A percentile compares a stretch with the other conserved stretches of the same genome.
These are phyloP conservation scores for Peromyscus eremicus DNA, from an alignment of 2,797 vertebrate genomes.

Conservation along the genomic window DNA sequence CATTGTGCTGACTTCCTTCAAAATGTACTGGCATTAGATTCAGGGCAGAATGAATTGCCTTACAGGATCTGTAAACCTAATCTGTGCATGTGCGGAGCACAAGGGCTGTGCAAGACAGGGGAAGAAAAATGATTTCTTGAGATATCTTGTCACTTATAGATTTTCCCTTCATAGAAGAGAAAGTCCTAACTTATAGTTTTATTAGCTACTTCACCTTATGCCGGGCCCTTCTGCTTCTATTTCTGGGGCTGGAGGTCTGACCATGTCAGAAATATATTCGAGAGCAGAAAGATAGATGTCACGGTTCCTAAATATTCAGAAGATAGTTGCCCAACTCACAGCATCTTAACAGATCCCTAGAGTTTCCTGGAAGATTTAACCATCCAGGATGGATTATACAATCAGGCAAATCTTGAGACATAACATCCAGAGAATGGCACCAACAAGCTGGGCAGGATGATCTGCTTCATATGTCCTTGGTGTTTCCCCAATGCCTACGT, in stretches of 20 bases:
- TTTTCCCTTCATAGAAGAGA: conserved; percentile 74
- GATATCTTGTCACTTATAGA: conserved; percentile 78
- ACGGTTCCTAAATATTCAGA: conserved; percentile 75
- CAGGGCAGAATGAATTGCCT: conserved; percentile 86
- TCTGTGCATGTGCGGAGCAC: conserved; percentile 83
- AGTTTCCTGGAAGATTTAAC: conserved; percentile 62
- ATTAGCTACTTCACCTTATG: conserved; percentile 71
- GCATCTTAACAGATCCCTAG: conserved; percentile 71
- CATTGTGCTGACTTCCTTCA: conserved; percentile 88
- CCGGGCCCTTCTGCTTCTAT: conserved; percentile 58
- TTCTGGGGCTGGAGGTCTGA: conserved; percentile 32
- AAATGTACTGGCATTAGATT: conserved; percentile 88
- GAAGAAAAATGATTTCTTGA: conserved; percentile 78
- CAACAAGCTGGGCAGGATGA: neutral
- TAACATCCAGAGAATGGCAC: conserved; percentile 58
- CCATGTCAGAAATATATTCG: conserved; percentile 68
- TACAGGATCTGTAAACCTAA: conserved; percentile 88
- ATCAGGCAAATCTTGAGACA: conserved; percentile 14
- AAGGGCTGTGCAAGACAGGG: conserved; percentile 73
- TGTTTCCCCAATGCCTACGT: neutral
- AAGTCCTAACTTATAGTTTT: conserved; percentile 74
- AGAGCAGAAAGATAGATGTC: conserved; percentile 67
- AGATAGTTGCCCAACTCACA: conserved; percentile 72
- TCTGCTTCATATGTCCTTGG: conserved; percentile 49
- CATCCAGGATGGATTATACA: conserved; percentile 70